Conservation (phyloP, 2,113 vertebrate species). For the Notarius quadriscutis region DNA sequence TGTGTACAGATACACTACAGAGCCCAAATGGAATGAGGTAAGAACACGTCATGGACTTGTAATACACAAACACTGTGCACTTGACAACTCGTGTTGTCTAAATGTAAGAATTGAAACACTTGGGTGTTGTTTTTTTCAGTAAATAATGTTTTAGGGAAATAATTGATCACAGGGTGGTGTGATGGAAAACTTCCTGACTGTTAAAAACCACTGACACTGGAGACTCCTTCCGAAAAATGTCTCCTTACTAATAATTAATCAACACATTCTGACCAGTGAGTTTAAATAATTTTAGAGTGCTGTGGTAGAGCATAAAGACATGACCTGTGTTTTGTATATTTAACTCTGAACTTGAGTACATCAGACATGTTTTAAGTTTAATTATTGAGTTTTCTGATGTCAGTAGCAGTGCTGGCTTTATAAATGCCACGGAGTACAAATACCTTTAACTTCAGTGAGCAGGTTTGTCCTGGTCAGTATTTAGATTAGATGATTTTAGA, state of each 20-base stretch:
- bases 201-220: background rate
- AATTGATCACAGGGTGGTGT: no score
- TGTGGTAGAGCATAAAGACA: background rate
- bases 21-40: constrained; percentile 99
- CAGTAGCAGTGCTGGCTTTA: background rate
- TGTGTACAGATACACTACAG: constrained; percentile 92
- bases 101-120: background rate
- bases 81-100: background rate
- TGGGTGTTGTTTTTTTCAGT: background rate
- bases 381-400: background rate
- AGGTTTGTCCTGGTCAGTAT: background rate
- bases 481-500: no score
- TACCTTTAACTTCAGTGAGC: constrained; percentile 17
- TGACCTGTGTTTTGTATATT: background rate
- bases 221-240: background rate
- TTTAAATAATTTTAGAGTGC: background rate
- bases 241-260: background rate
- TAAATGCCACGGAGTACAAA: constrained; percentile 15
- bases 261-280: background rate
- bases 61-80: background rate
- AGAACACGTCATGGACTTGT: constrained; percentile 37
- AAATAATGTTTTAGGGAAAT: background rate
- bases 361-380: background rate
- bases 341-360: background rate
- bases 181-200: background rate